Base-by-base conservation (phyloP, 1,140 invertebrate genomes). In the Drosophila sucinea region DNA sequence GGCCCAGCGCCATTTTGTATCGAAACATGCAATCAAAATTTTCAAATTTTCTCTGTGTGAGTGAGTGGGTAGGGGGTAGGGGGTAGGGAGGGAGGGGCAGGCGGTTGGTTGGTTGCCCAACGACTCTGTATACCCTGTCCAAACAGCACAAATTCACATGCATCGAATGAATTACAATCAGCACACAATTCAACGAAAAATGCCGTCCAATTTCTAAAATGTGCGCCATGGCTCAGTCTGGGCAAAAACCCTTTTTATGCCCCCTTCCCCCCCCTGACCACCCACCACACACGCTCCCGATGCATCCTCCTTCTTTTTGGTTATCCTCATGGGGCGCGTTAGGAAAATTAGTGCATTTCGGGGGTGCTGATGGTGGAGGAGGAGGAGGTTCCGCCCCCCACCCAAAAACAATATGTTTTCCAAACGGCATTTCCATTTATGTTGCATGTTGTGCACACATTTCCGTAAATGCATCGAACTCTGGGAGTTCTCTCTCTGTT, bases 11-110 rank as follows among this genome's bases (percentile, higher is more conserved):
- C 84, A 89, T 89, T 89, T 89, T 89, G 84, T 89, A 89, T 89
- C 84, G 84, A 89, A 89, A 89, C 84, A 89, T 89, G 84, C 84
- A 89, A 89, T 89, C 84, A 89, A 89, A 89, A 89, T 89, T 89
- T 89, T 89, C 84, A 89, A 89, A 89, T 89, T 89, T 89, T 89
- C 84, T 69, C 77, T 83, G 57, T 57, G 67, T 64, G 60, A 65
- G 60, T 67, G 63, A 65, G 56, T 64, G 63, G 30, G 56, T 23
- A 44, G 2, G 30, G 6, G 27, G 1, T 5, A 25, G 35, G 3
- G 56, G 60, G 23, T 6, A 4, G 47, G n/a, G 47, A 11, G 27
- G 10, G 1, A 38, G 17, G 25, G 32, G 44, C 32, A 33, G 67
- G 27, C 66, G 10, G 27, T 30, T 30, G 7, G 44, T 51, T 10